These are phyloP conservation scores for Merops nubicus DNA, from an alignment of 2,113 vertebrate genomes.

Conservation along the genomic window DNA sequence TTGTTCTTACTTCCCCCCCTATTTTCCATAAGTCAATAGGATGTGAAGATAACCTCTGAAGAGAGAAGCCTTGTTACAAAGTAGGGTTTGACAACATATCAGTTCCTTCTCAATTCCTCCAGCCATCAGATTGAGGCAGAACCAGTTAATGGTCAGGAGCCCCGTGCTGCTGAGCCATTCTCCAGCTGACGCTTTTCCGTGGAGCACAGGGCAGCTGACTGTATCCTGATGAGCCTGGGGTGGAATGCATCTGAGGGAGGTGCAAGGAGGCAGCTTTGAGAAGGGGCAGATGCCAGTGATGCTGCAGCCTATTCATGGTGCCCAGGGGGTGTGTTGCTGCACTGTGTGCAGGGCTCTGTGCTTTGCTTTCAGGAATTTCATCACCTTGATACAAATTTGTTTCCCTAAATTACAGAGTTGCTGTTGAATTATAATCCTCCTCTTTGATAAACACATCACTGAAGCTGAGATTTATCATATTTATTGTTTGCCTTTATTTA, in stretches of 20 bases:
- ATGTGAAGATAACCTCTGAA: neutral
- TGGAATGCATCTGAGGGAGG: accelerated
- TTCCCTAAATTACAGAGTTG: slow-evolving; percentile 12
- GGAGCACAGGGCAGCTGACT: neutral
- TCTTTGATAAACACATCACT: slow-evolving; percentile 45
- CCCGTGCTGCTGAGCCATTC: accelerated
- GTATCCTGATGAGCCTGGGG: accelerated
- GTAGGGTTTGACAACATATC: neutral
- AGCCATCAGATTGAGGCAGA: neutral
- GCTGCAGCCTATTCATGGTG: accelerated
- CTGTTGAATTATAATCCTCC: slow-evolving; percentile 21
- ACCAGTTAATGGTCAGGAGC: neutral
- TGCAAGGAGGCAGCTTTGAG: neutral
- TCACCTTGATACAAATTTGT: neutral
- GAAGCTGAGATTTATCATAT: slow-evolving; percentile 23
- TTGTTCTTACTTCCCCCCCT: accelerated
- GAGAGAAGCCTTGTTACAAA: neutral
- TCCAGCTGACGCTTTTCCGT: accelerated
- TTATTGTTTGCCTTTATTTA: slow-evolving; percentile 52
- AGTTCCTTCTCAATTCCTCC: neutral
- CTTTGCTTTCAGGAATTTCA: neutral
- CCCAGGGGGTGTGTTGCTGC: neutral
- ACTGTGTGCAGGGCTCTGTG: neutral
- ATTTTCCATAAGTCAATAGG: accelerated
- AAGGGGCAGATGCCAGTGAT: neutral